A percentile compares a stretch with the other conserved stretches of the same genome.
Conservation (phyloP, 1,140 invertebrate species). For the Lepidurus couesii region DNA sequence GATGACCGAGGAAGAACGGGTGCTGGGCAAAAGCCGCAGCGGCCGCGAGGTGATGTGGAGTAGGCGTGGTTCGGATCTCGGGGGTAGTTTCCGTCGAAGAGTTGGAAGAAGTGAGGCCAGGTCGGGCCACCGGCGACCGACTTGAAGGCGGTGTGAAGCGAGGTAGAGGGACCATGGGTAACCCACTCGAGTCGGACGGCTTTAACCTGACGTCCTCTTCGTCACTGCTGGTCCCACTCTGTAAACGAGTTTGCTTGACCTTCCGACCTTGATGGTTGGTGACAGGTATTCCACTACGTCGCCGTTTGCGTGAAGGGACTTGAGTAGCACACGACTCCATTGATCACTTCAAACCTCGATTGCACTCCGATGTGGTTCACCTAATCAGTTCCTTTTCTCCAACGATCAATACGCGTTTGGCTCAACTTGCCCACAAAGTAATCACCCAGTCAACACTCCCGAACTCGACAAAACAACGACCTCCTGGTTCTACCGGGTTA, state of each 20-base stretch:
- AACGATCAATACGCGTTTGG: no score
- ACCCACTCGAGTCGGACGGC: not conserved
- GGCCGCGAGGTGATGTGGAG: not conserved
- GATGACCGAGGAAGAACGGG: not conserved
- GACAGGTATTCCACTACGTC: not conserved
- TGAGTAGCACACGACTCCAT: not conserved
- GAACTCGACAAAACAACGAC: no score
- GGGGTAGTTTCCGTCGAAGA: not conserved
- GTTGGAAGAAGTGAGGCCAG: not conserved
- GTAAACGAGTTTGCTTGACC: not conserved
- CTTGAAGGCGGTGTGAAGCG: not conserved
- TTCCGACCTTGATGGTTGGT: not conserved
- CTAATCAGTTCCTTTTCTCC: no score
- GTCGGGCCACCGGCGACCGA: not conserved
- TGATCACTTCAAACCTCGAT: not conserved
- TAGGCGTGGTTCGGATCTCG: not conserved
- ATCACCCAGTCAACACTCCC: no score
- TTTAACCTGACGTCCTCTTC: not conserved
- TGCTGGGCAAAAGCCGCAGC: not conserved
- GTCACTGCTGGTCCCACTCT: not conserved
- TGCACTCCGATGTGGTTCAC: no score
- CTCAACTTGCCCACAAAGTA: no score
- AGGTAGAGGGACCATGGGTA: not conserved
- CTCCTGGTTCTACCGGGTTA: no score
- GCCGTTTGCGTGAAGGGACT: not conserved